Evolutionary conservation across 1,140 invertebrate genomes (phyloP).

Genomic region (Schlechtendalia chinensis): DNA sequence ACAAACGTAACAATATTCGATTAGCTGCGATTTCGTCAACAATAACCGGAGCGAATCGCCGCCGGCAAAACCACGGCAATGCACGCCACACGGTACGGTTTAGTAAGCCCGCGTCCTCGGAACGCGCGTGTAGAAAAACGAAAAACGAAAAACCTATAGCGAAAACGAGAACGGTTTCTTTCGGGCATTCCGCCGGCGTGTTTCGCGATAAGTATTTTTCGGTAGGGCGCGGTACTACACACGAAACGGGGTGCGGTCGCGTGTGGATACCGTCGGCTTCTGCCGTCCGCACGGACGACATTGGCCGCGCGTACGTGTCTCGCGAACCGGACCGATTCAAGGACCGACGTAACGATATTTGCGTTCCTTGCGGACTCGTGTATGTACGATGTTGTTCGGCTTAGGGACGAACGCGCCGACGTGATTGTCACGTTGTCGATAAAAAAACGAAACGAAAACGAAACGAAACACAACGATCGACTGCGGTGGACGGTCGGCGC

Average conservation of each 20-base stretch:
- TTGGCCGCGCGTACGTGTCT: background rate
- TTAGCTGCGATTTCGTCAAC: slow-evolving; percentile 45
- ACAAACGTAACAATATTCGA: slow-evolving; percentile 45
- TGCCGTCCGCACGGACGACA: background rate
- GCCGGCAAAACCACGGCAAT: background rate
- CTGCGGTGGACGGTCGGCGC: no score
- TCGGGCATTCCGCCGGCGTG: background rate
- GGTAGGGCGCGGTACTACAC: no score
- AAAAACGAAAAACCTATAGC: no score
- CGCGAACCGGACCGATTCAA: slow-evolving; percentile 11
- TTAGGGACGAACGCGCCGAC: no score
- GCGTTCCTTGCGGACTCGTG: background rate
- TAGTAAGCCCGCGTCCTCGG: slow-evolving; percentile 38
- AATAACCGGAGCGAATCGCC: slow-evolving; percentile 47
- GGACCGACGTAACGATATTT: background rate
- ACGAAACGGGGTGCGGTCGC: no score
- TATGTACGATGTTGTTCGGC: no score
- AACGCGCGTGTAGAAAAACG: background rate
- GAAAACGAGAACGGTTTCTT: slow-evolving; percentile 1
- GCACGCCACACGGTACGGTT: no score
- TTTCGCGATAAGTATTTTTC: no score
- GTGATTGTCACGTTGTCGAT: no score
- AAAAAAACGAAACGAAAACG: no score
- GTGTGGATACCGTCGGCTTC: background rate
- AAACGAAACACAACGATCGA: no score